Base-by-base conservation (phyloP, 2,888 invertebrate species). In the Lepidochrysops patricia region DNA sequence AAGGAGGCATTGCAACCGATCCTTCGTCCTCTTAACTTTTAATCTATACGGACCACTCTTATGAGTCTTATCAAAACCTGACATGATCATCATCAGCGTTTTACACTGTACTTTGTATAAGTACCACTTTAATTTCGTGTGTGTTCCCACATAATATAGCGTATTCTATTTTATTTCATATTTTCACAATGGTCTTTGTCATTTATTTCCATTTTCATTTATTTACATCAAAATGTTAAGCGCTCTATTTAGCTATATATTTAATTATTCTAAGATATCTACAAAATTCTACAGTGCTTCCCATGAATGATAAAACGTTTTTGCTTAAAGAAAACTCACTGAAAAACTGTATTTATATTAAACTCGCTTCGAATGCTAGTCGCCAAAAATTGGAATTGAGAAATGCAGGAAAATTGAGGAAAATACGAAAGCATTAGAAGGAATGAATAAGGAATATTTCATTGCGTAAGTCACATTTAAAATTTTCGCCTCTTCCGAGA, bases 401-500 rank as follows among this genome's bases (percentile, higher is more conserved):
- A 2, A 19, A 43, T 15, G 15, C 15, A 43, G 9, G 43, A 15
- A 15, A 37, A 23, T 23, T 19, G 43, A 23, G 43, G 4, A 43
- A 43, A 43, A 43, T 4, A 19, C 9, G 9, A 43, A 43, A 19
- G 43, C 19, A 9, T 43, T 43, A 43, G 19, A 43, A 34, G n/a
- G n/a, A 34, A 43, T 9, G 43, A 43, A 43, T 23, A 9, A 54
- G 27, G 52, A 52, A 27, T 27, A 52, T 52, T 27, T 13, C 19
- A 43, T 43, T 26, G 37, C 34, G 23, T n/a, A 15, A 58, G 19
- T 32, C 50, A 37, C 61, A 57, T 59, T 57, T 62, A 59, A 61
- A 57, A 58, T 59, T 56, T 58, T 61, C 61, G 37, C 58, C 49
- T 23, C 58, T 48, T 23, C 23, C 57, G 65, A 69, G 71, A 75